Base-by-base conservation (phyloP, 2,113 vertebrate species). In the Rhinichthys klamathensis region DNA sequence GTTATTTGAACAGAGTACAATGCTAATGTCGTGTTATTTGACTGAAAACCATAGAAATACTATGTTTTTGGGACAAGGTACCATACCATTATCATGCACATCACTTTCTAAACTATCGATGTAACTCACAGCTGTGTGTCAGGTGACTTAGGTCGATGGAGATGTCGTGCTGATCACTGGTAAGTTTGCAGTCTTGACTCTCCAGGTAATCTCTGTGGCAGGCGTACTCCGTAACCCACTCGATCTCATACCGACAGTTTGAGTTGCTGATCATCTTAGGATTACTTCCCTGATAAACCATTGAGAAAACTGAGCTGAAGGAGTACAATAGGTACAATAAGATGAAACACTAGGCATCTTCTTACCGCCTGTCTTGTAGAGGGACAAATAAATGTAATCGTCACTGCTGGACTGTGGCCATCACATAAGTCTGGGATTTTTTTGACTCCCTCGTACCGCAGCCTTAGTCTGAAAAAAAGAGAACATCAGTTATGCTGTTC, bases 171-270 rank as follows among this genome's bases (percentile, higher is more conserved):
- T 97, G 96, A 2, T 92, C 72, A 23, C 89, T 95, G 91, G 91
- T 97, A 84, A 99, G 92, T 58, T 72, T 89, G 89, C 98, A 99
- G 87, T 0, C 88, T 4, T 88, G 73, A 27, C 97, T 99, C 90
- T 99, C 96, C 91, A 99, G 89, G 78, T 99, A 99, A 87, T 98
- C 98, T 70, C 96, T 93, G 92, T 97, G 97, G 89, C 98, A 99
- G 16, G 97, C 98, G 8, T 97, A 98, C 67, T 99, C 98, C 0
- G 98, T 99, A 89, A 96, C 91, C 98, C 98, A 99, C 87, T 97
- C 96, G 23, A 99, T 87, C 92, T 99, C 97, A 54, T 96, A 99
- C 0, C 96, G 96, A 84, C 98, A 99, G 90, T 98, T 97, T 6
- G 91, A 91, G 73, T 93, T 95, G 0, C 97, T 96, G 0, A 95